Evolutionary conservation across 1,140 invertebrate genomes (phyloP), one percentile per base, ranked within the genome.

Genomic region (Sweltsa coloradensis): DNA sequence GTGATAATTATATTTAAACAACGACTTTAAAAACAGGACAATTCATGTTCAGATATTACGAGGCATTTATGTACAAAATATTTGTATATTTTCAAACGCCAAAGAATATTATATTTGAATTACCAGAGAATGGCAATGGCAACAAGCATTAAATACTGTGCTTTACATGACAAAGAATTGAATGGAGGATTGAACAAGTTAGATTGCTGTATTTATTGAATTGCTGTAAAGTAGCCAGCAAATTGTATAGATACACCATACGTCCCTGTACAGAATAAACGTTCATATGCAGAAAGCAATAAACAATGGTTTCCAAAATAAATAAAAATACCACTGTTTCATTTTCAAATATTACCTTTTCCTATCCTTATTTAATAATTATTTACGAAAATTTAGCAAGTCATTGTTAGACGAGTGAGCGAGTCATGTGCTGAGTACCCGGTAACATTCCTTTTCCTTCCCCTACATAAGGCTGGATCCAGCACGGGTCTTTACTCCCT

Each of bases 81-180:
- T 50, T 50, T 50, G 49, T 50, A 52, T 52, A 49, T 52, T 52
- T 52, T 49, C 42, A 49, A 52, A 52, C n/a, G 51, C 51, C 51
- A 52, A 52, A 52, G 51, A n/a, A 52, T 52, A 52, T 52, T 52
- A 49, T 52, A 52, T 45, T 49, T 46, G 47, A 44, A 37, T 45
- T 37, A 42, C 41, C 41, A 50, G 48, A 45, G 48, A n/a, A n/a
- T n/a, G n/a, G n/a, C n/a, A n/a, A n/a, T 36, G 48, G 48, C 45
- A 39, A 47, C 45, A 40, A 47, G 41, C 45, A 26, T 47, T 19
- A 44, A 49, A 41, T 29, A 50, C 31, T 50, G 48, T 50, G 48
- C 48, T 50, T 50, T 50, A 50, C 41, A 45, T 45, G 36, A 22
- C 18, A 22, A 37, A 22, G 18, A 19, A 45, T 29, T 45, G 43